Conservation (phyloP, 2,888 invertebrate species). For the Alcis repandata region DNA sequence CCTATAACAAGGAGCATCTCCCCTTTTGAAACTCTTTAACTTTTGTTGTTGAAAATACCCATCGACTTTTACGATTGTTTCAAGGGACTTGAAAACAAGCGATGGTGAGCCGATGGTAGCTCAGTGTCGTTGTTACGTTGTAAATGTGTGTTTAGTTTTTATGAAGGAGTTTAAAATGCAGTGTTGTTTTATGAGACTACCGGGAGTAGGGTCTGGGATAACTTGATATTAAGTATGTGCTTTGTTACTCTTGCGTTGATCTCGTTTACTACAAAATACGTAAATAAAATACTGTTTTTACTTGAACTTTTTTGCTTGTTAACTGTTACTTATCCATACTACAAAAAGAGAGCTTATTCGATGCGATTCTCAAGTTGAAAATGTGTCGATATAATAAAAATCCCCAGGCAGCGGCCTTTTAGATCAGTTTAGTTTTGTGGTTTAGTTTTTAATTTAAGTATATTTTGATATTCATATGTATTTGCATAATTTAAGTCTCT, state of each 20-base stretch:
- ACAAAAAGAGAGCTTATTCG: no score
- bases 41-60: constrained; percentile 48
- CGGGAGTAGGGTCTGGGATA: background rate
- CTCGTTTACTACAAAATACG: background rate
- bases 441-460: no score
- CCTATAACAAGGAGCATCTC: constrained; percentile 40
- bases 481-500: no score
- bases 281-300: no score
- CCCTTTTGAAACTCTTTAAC: constrained; percentile 45
- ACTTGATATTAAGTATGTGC: background rate
- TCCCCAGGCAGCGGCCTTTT: no score
- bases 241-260: background rate
- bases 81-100: constrained; percentile 34
- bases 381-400: no score
- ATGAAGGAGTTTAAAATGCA: constrained; percentile 7
- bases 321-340: no score
- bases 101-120: constrained; percentile 24
- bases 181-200: background rate
- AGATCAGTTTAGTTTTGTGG: no score
- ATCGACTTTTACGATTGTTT: constrained; percentile 48
- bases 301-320: no score
- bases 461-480: no score
- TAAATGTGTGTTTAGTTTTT: constrained; percentile 23
- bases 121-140: constrained; percentile 12
- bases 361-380: no score